These are phyloP conservation scores for Mactromeris polynyma DNA, from an alignment of 2,888 invertebrate species.

Conservation along the genomic window DNA sequence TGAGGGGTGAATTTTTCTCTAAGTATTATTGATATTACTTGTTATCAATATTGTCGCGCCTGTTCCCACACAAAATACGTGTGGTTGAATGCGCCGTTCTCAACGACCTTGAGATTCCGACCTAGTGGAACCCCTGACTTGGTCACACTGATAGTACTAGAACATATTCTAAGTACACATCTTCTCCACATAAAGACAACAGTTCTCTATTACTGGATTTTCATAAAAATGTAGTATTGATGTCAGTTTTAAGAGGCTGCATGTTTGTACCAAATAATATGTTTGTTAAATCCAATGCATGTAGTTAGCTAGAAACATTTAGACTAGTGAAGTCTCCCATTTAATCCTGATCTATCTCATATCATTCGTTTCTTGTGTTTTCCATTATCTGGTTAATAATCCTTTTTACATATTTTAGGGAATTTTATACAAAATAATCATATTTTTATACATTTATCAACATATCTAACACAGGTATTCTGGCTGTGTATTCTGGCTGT, in stretches of 20 bases:
- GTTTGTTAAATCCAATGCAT: background rate
- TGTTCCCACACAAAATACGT: too few species aligned
- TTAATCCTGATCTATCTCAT: background rate
- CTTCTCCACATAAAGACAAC: background rate
- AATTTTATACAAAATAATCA: background rate
- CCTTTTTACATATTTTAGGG: background rate
- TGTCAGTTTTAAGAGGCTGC: background rate
- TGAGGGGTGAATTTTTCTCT: too few species aligned
- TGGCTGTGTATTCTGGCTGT: background rate
- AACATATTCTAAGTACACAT: too few species aligned
- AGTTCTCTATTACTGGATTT: too few species aligned
- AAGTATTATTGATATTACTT: too few species aligned
- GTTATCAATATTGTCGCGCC: too few species aligned
- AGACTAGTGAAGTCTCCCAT: background rate
- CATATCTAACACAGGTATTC: background rate
- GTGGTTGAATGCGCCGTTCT: too few species aligned
- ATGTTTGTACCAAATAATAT: background rate
- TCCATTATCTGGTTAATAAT: background rate
- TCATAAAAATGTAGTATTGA: background rate
- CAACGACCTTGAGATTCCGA: too few species aligned
- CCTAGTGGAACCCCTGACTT: too few species aligned
- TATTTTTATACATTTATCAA: background rate
- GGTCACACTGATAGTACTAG: too few species aligned
- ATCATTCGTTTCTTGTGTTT: background rate
- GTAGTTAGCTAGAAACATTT: background rate